Evolutionary conservation across 1,140 invertebrate species (phyloP).

Genomic region (Bradysia coprophila): DNA sequence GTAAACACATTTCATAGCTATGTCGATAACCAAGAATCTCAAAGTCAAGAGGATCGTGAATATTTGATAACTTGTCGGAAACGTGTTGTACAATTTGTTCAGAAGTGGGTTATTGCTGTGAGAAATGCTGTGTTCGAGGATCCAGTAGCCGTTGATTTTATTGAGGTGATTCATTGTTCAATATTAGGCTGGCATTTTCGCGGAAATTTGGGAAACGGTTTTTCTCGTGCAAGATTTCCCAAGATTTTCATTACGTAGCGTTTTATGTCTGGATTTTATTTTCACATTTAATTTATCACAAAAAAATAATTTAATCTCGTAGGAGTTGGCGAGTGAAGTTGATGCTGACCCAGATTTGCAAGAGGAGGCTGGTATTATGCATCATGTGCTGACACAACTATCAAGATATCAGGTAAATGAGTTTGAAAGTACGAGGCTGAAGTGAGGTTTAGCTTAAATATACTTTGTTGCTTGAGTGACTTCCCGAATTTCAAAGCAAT

Average conservation of each 20-base stretch:
- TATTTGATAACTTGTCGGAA: slow-evolving; percentile 54
- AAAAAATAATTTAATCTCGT: slow-evolving; percentile 5
- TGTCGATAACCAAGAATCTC: slow-evolving; percentile 15
- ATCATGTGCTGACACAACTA: slow-evolving; percentile 41
- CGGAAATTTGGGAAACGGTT: too few species aligned
- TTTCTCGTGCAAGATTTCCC: too few species aligned
- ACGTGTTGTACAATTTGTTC: slow-evolving; percentile 60
- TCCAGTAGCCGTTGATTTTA: slow-evolving; percentile 43
- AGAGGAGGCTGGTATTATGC: slow-evolving; percentile 45
- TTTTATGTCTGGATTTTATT: too few species aligned
- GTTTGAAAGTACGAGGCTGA: too few species aligned
- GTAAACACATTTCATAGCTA: slow-evolving; percentile 21
- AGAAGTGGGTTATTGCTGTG: slow-evolving; percentile 55
- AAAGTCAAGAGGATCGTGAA: slow-evolving; percentile 39
- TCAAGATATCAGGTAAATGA: slow-evolving; percentile 25
- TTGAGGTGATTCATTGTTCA: slow-evolving; percentile 33
- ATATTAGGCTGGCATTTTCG: too few species aligned
- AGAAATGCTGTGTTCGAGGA: slow-evolving; percentile 60
- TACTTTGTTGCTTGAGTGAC: too few species aligned
- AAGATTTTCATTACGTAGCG: too few species aligned
- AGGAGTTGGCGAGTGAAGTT: slow-evolving; percentile 52
- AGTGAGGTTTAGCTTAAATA: too few species aligned
- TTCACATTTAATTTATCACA: background rate
- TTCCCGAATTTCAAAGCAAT: too few species aligned
- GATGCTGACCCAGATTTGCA: slow-evolving; percentile 40